Evolutionary conservation across 2,113 vertebrate species (phyloP), one percentile per base, ranked within the genome.

Genomic region (Paralichthys olivaceus): DNA sequence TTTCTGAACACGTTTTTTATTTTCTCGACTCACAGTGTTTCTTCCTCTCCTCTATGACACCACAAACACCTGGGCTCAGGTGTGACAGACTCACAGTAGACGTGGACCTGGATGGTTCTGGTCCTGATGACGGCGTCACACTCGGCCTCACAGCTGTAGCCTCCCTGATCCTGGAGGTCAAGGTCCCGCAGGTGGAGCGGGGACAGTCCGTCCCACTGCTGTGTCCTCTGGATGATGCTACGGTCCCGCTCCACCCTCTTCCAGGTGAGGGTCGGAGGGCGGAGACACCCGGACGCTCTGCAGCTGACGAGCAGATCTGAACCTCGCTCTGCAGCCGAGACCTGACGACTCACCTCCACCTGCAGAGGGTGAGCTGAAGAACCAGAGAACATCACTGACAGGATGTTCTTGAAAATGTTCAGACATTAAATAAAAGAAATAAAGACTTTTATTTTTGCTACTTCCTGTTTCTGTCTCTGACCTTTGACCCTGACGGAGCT

Each of bases 51-150:
- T 5, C 2, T 5, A 29, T 29, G 28, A 29, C 28, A 2, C 5
- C 37, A 40, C 37, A 13, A 13, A 12, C 37, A 13, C 37, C 37
- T 40, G 37, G 32, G 32, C 32, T 34, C 7, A 34, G 32, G 28
- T 56, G 1, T 55, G 5, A 67, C 22, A 17, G 64, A 89, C 93
- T 93, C 79, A 94, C 93, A 87, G 77, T 86, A 91, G 15, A 94
- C 67, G 0, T 86, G 85, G 25, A 94, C 49, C 23, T 82, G 63
- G 4, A 56, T 62, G 29, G 20, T 56, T 15, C 70, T 71, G 53
- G 79, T 80, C 62, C 87, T 79, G 63, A n/a, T 17, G 22, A 89
- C 80, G 0, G 89, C 78, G 57, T 84, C 90, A 55, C 93, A 94
- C 26, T 73, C 19, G 7, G 87, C 93, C 81, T 91, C 84, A 20